phyloP scores from a whole-genome alignment of 2,888 invertebrate species.

The Drosophila mercatorum region DNA sequence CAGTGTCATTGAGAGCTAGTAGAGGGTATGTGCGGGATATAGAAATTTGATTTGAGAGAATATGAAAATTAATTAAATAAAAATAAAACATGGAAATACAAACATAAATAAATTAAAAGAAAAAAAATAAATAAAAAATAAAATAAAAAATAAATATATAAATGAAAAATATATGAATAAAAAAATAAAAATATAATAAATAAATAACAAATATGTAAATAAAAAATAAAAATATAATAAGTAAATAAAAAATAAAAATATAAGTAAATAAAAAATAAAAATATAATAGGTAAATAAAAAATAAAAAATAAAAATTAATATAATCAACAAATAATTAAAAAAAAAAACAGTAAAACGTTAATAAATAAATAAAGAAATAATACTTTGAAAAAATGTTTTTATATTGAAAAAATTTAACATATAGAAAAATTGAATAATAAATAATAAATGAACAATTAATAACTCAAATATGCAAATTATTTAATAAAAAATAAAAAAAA shows the following conservation, averaged over 20 bases:
- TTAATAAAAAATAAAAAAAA: too few relatives aligned
- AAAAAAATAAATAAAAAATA: not conserved
- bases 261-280: not conserved
- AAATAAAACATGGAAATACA: not conserved
- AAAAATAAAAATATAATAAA: not conserved
- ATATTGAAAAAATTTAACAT: not conserved
- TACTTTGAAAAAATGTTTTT: too few relatives aligned
- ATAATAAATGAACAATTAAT: not conserved
- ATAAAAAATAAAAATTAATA: not conserved
- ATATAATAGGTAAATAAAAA: not conserved
- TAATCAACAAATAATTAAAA: not conserved
- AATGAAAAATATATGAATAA: not conserved
- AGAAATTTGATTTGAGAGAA: not conserved
- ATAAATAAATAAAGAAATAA: not conserved
- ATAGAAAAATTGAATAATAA: too few relatives aligned
- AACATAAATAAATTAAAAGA: not conserved
- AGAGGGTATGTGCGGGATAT: not conserved
- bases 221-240: not conserved
- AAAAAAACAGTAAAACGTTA: not conserved
- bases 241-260: not conserved
- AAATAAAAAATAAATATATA: not conserved
- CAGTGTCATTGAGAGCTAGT: constrained; percentile 6
- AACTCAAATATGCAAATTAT: not conserved
- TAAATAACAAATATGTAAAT: not conserved
- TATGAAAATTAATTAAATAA: not conserved